These are phyloP conservation scores for Poeciliopsis retropinna DNA, from an alignment of 2,113 vertebrate genomes.

Conservation along the genomic window DNA sequence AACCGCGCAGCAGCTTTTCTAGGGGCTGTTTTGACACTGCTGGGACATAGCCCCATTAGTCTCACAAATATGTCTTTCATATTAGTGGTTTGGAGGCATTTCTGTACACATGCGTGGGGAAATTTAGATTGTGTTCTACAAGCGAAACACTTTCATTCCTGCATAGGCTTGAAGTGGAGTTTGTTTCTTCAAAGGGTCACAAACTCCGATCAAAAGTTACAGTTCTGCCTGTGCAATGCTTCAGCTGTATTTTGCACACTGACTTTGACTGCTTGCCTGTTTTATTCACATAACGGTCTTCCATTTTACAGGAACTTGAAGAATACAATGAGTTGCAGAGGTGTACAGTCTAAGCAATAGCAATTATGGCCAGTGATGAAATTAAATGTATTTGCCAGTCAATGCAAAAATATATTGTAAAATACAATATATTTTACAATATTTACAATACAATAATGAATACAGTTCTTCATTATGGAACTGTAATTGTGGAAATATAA, in stretches of 20 bases:
- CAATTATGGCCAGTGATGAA: too few relatives aligned
- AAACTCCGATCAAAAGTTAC: constrained; percentile 57
- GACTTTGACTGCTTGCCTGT: constrained; percentile 45
- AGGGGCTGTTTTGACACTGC: constrained; percentile 73
- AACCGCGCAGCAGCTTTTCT: constrained; percentile 63
- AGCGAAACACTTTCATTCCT: constrained; percentile 48
- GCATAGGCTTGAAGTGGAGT: constrained; percentile 31
- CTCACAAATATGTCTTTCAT: constrained; percentile 70
- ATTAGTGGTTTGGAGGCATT: constrained; percentile 64
- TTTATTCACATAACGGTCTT: neutral
- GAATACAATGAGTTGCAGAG: neutral
- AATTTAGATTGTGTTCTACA: constrained; percentile 42
- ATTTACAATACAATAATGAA: too few relatives aligned
- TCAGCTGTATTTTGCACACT: constrained; percentile 34
- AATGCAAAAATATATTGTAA: too few relatives aligned
- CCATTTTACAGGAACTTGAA: neutral
- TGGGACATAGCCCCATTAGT: constrained; percentile 71
- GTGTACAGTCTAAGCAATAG: neutral
- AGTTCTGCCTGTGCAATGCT: constrained; percentile 50
- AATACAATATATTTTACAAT: too few relatives aligned
- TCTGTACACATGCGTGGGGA: constrained; percentile 45
- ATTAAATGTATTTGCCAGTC: too few relatives aligned
- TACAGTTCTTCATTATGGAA: too few relatives aligned
- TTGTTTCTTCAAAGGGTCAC: constrained; percentile 63
- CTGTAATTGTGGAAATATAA: too few relatives aligned